Conservation (phyloP, 2,888 invertebrate genomes). For the Serrognathus titanus region DNA sequence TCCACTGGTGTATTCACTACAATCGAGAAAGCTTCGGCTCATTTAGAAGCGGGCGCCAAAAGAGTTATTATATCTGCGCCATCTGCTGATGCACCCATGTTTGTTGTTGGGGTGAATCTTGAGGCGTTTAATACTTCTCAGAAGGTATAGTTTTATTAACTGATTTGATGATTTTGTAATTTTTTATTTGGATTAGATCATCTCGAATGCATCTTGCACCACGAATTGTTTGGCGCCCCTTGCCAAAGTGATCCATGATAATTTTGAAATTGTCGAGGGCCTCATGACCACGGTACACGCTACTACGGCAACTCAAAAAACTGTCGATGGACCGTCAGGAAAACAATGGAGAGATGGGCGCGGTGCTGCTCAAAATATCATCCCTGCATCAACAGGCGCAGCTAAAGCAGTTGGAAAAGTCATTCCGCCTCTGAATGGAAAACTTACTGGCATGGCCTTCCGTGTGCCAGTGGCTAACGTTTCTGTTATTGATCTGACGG, state of each 20-base stretch:
- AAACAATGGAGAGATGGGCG: constrained; percentile 98
- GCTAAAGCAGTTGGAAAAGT: constrained; percentile 99
- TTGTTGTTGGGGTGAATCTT: constrained; percentile 94
- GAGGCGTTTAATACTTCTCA: constrained; percentile 74
- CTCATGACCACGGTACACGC: constrained; percentile 98
- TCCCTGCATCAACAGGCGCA: constrained; percentile 97
- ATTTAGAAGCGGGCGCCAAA: constrained; percentile 88
- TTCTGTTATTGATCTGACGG: constrained; percentile 96
- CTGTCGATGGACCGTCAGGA: constrained; percentile 92
- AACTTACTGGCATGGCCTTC: constrained; percentile 99
- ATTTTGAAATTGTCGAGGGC: constrained; percentile 91
- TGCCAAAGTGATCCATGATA: constrained; percentile 95
- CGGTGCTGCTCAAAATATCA: constrained; percentile 98
- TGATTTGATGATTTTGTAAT: not conserved
- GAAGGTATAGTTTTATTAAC: constrained; percentile 49
- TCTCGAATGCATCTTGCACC: constrained; percentile 97
- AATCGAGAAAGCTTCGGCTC: constrained; percentile 83
- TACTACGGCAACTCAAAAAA: constrained; percentile 95
- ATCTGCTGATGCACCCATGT: constrained; percentile 99
- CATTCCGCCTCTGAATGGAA: constrained; percentile 94
- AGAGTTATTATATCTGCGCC: constrained; percentile 98
- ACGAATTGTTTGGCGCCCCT: constrained; percentile 98
- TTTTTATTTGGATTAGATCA: constrained; percentile 49
- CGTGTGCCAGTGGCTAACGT: constrained; percentile 96
- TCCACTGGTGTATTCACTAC: constrained; percentile 97